Evolutionary conservation across 1,140 invertebrate species (phyloP).

Genomic region (Centruroides vittatus): DNA sequence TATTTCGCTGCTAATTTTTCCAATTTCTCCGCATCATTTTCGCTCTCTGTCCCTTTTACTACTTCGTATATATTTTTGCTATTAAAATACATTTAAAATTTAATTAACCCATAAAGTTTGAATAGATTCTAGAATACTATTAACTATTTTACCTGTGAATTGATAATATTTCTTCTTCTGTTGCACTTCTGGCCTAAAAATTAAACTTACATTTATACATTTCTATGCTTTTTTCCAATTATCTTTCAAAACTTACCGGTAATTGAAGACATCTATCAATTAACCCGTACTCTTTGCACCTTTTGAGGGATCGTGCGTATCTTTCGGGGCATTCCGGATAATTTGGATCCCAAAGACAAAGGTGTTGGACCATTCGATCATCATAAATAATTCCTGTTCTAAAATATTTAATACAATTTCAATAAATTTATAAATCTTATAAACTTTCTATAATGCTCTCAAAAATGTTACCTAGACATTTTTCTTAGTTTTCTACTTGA

Average conservation of each 20-base stretch:
- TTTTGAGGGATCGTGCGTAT: slow-evolving; percentile 49
- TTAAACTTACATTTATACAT: too few species aligned
- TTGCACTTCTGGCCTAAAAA: slow-evolving; percentile 39
- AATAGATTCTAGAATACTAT: too few species aligned
- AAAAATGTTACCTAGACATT: too few species aligned
- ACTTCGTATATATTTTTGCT: slow-evolving; percentile 37
- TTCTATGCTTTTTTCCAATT: too few species aligned
- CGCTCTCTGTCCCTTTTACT: slow-evolving; percentile 45
- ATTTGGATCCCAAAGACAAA: slow-evolving; percentile 63
- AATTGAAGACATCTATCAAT: slow-evolving; percentile 42
- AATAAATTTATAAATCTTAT: too few species aligned
- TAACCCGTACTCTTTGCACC: slow-evolving; percentile 57
- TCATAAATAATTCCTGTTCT: slow-evolving; percentile 65
- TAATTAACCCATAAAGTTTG: too few species aligned
- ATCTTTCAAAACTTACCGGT: slow-evolving; percentile 12
- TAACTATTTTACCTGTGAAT: slow-evolving; percentile 34
- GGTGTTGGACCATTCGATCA: slow-evolving; percentile 55
- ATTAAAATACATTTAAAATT: too few species aligned
- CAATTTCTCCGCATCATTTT: slow-evolving; percentile 38
- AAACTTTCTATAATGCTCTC: too few species aligned
- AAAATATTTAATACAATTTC: too few species aligned
- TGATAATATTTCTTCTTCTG: slow-evolving; percentile 48
- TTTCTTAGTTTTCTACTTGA: too few species aligned
- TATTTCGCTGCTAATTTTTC: slow-evolving; percentile 59
- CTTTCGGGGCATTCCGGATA: slow-evolving; percentile 71